Conservation (phyloP, 2,888 invertebrate genomes). For the Melanophora roralis region DNA sequence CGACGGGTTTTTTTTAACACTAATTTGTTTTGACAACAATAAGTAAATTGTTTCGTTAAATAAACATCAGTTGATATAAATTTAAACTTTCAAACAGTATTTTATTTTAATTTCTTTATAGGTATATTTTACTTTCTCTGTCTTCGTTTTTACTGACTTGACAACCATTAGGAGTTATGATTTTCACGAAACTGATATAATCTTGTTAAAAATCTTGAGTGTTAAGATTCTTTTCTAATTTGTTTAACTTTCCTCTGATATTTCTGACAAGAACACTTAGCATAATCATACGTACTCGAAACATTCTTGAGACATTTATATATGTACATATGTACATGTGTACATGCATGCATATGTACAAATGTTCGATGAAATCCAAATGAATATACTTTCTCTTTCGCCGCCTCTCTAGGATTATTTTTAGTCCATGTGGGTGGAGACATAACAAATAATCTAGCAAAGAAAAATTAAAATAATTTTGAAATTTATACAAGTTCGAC, state of each 20-base stretch:
- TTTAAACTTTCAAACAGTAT: too few relatives aligned
- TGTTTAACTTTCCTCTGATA: constrained; percentile 20
- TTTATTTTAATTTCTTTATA: too few relatives aligned
- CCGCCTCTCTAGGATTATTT: constrained; percentile 72
- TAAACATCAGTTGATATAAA: too few relatives aligned
- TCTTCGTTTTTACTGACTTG: background rate
- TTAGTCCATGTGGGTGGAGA: constrained; percentile 74
- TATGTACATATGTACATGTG: too few relatives aligned
- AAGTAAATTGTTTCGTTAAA: too few relatives aligned
- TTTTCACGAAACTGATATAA: constrained; percentile 62
- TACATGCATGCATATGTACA: background rate
- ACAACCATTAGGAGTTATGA: constrained; percentile 62
- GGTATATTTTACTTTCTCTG: background rate
- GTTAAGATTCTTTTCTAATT: constrained; percentile 53
- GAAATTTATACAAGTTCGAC: too few relatives aligned
- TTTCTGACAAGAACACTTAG: constrained; percentile 41
- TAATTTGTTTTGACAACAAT: too few relatives aligned
- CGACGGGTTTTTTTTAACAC: too few relatives aligned
- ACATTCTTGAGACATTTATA: too few relatives aligned
- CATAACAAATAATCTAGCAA: constrained; percentile 13
- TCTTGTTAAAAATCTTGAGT: constrained; percentile 61
- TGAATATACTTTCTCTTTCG: constrained; percentile 21
- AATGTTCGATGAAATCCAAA: constrained; percentile 1
- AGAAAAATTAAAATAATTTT: too few relatives aligned
- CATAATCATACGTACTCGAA: constrained; percentile 39